Percentiles rank a stretch among this genome's conserved stretches.
Conservation (phyloP, 1,140 invertebrate species). For the Drosophila suzukii region DNA sequence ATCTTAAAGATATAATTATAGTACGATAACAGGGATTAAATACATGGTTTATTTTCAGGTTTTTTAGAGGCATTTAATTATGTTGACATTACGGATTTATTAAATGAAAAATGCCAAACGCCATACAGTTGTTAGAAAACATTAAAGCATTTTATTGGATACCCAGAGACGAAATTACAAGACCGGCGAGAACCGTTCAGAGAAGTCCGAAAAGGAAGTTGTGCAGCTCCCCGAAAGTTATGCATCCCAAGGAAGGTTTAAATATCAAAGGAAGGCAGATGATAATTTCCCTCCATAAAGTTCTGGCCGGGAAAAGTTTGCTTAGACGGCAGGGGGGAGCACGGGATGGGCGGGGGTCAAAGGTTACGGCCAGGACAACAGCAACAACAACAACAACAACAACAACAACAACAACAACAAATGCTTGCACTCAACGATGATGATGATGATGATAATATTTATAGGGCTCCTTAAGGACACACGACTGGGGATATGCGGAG, state of each 20-base stretch:
- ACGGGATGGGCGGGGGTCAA: conserved; percentile 10
- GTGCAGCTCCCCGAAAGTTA: conserved; percentile 30
- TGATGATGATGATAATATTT: conserved; percentile 79
- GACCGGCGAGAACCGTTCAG: not conserved
- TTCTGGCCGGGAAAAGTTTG: conserved; percentile 47
- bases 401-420: conserved; percentile 30
- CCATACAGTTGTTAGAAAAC: not conserved
- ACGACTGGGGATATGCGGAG: conserved; percentile 33
- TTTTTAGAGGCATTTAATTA: too few relatives aligned
- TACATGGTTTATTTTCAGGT: too few relatives aligned
- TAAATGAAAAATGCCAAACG: not conserved
- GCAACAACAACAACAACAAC: conserved; percentile 26
- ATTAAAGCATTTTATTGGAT: conserved; percentile 4
- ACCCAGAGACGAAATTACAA: conserved; percentile 11
- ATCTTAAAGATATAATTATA: too few relatives aligned
- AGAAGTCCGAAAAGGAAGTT: conserved; percentile 19
- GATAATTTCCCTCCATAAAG: conserved; percentile 52
- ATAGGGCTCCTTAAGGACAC: conserved; percentile 79
- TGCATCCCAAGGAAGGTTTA: conserved; percentile 50
- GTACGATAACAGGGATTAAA: not conserved
- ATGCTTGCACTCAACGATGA: conserved; percentile 45
- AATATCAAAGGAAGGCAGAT: conserved; percentile 51
- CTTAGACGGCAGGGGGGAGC: not conserved
- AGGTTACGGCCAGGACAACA: conserved; percentile 30
- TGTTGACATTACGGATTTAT: too few relatives aligned